Conservation (phyloP, 2,797 vertebrate species). For the Epinephelus awoara region DNA sequence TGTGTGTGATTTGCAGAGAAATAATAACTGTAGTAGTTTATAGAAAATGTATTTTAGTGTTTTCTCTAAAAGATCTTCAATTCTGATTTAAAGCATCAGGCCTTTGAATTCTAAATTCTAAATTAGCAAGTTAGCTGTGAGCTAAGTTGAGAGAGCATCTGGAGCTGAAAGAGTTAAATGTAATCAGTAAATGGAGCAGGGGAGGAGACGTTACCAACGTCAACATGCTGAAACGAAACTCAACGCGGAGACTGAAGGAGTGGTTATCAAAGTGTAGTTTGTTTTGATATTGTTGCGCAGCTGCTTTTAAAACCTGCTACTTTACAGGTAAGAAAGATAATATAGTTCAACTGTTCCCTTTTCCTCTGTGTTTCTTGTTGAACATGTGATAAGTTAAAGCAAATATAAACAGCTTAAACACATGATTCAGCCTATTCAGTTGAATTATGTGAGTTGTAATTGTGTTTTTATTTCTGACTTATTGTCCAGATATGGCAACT, state of each 20-base stretch:
- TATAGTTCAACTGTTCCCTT: neutral
- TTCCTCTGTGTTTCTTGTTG: neutral
- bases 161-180: conserved; percentile 10
- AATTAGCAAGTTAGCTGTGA: too few species aligned
- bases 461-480: conserved; percentile 2
- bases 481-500: conserved; percentile 49
- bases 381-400: too few species aligned
- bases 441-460: neutral
- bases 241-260: rapidly evolving
- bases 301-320: neutral
- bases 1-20: too few species aligned
- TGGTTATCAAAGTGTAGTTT: neutral
- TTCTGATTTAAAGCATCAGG: too few species aligned
- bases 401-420: neutral
- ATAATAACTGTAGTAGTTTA: too few species aligned
- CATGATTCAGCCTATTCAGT: neutral
- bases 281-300: neutral
- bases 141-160: too few species aligned
- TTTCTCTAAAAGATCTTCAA: too few species aligned
- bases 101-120: too few species aligned
- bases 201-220: too few species aligned
- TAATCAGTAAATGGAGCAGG: too few species aligned
- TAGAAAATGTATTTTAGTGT: too few species aligned
- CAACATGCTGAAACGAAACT: conserved; percentile 28
- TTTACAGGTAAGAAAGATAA: conserved; percentile 14